These are phyloP conservation scores for Bombus cullumanus DNA, from an alignment of 1,140 invertebrate species.

Conservation along the genomic window DNA sequence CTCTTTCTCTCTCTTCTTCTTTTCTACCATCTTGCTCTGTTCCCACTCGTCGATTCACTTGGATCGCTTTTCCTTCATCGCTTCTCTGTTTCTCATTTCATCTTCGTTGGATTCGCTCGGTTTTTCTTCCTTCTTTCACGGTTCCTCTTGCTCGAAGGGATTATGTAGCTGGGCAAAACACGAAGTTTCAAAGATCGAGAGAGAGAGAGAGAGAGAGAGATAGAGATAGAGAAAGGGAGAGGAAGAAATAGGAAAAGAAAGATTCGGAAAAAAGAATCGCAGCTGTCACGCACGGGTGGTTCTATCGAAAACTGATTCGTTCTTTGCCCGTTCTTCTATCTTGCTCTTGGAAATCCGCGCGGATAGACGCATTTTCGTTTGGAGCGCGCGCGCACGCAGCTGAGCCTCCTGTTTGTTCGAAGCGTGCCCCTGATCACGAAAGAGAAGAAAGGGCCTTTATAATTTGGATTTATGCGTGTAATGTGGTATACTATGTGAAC, in stretches of 20 bases:
- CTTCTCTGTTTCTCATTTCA: neutral
- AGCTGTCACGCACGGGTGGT: slow-evolving; percentile 22
- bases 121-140: neutral
- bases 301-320: slow-evolving; percentile 31
- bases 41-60: neutral
- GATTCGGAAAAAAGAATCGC: neutral
- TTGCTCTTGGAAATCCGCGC: neutral
- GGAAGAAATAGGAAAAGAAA: neutral
- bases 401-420: neutral
- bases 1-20: neutral
- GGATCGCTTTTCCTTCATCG: neutral
- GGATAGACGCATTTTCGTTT: slow-evolving; percentile 46
- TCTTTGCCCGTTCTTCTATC: slow-evolving; percentile 1
- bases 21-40: slow-evolving; percentile 6
- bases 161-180: slow-evolving; percentile 39
- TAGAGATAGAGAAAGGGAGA: too few relatives aligned
- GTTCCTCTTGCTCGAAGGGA: slow-evolving; percentile 44
- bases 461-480: neutral
- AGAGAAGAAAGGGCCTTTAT: neutral
- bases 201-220: neutral
- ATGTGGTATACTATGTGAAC: neutral
- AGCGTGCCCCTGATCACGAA: neutral
- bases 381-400: neutral
- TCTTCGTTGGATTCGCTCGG: slow-evolving; percentile 1
- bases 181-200: neutral